A percentile compares a stretch with the other conserved stretches of the same genome.
Conservation (phyloP, 2,888 invertebrate species). For the Pelosia muscerda region DNA sequence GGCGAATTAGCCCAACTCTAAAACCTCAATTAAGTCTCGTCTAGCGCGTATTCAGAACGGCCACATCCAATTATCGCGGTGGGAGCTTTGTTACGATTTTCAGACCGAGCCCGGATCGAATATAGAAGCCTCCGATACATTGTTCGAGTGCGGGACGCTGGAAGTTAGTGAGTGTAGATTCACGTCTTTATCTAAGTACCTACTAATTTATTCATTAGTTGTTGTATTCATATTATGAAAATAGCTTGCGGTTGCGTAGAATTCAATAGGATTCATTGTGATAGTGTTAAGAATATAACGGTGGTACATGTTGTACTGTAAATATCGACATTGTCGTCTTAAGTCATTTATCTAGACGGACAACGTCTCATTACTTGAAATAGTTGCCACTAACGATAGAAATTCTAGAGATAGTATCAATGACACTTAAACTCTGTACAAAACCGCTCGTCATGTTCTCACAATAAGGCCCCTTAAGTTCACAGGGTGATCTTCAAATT, state of each 20-base stretch:
- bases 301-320: neutral
- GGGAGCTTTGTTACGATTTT: constrained; percentile 81
- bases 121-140: constrained; percentile 55
- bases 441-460: constrained; percentile 73
- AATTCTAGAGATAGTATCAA: constrained; percentile 18
- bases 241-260: neutral
- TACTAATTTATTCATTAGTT: constrained; percentile 17
- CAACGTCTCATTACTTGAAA: constrained; percentile 2
- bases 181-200: constrained; percentile 47
- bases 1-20: constrained; percentile 85
- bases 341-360: neutral
- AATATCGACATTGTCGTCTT: neutral
- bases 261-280: neutral
- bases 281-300: neutral
- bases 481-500: constrained; percentile 80
- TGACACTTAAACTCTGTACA: constrained; percentile 46
- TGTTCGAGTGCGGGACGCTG: constrained; percentile 55
- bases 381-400: constrained; percentile 1
- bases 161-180: constrained; percentile 56
- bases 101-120: constrained; percentile 60
- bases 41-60: constrained; percentile 84
- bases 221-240: constrained; percentile 5
- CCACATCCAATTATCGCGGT: constrained; percentile 85
- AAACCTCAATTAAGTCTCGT: constrained; percentile 87
- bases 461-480: constrained; percentile 77